Evolutionary conservation across 2,113 vertebrate species (phyloP), one percentile per base, ranked within the genome.

Genomic region (Theristicus caerulescens): DNA sequence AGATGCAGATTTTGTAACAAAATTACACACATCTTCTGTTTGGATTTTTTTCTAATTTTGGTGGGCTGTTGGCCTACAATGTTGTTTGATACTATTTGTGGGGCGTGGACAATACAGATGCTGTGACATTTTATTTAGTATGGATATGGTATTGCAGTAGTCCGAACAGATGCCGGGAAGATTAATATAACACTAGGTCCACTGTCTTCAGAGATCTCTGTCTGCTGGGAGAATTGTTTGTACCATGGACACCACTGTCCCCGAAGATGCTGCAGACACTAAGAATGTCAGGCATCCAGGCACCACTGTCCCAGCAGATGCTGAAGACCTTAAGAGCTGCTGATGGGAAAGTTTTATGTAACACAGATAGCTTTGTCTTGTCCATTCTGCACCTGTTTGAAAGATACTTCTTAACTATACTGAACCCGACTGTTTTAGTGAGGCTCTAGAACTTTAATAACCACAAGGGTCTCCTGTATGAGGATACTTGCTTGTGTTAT

Each of bases 161-260:
- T 89, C 93, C 2, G 0, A 49, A 79, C 94, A 95, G 95, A 96
- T 92, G 91, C 93, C 96, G 90, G 55, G 11, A 59, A 93, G 82
- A 84, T 95, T 90, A 78, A 40, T 58, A 24, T 70, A 96, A 97
- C 97, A 97, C 94, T 97, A 40, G 82, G 24, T 67, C 93, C 80
- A 82, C 95, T 96, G 96, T 97, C 86, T 73, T 67, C 80, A 17
- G 94, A 90, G 93, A 80, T 70, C 82, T 69, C 71, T 40, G 92
- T 92, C 96, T 96, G 96, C 92, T 93, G 91, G 76, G 86, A 80
- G 51, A 40, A 88, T 82, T 88, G 81, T 96, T 90, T 97, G 97
- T 98, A 98, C 98, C 98, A 98, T 93, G 94, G 90, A 31, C 70
- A 61, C 97, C 96, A 97, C 96, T 98, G 97, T 98, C 97, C 92